phyloP scores from a whole-genome alignment of 2,113 vertebrate genomes.

The Campylomormyrus tamandua region DNA sequence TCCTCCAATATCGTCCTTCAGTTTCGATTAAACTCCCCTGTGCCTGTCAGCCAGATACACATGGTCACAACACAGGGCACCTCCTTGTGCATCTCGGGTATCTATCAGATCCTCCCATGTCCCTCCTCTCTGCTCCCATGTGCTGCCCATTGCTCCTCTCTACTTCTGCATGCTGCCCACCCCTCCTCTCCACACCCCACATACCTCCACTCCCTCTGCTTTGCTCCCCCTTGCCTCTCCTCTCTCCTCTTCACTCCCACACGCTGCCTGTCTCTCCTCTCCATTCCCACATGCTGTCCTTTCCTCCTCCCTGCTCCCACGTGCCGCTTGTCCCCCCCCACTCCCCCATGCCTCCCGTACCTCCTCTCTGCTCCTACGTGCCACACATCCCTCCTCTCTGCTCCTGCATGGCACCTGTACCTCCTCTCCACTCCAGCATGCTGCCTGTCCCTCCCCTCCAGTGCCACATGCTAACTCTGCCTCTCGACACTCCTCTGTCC shows the following conservation, averaged over 20 bases:
- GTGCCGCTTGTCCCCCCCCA: too few species aligned
- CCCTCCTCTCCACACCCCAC: background rate
- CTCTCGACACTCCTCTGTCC: background rate
- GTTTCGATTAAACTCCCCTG: background rate
- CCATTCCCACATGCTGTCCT: background rate
- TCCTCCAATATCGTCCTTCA: background rate
- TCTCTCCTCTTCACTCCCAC: background rate
- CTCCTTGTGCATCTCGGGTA: slow-evolving; percentile 7
- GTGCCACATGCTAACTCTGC: background rate
- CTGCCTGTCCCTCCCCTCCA: background rate
- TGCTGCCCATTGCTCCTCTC: background rate
- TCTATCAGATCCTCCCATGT: slow-evolving; percentile 3
- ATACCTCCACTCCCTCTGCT: background rate
- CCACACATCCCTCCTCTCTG: background rate
- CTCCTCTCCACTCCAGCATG: background rate
- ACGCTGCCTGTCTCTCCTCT: background rate
- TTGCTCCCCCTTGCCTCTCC: background rate
- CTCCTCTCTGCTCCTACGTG: background rate
- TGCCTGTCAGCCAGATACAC: background rate
- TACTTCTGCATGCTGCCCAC: background rate
- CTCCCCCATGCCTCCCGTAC: background rate
- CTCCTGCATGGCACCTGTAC: too few species aligned
- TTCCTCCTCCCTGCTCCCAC: background rate
- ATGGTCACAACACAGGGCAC: background rate
- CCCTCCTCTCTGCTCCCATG: background rate